Evolutionary conservation across 2,113 vertebrate genomes (phyloP), one percentile per base, ranked within the genome.

Genomic region (Osmerus mordax): DNA sequence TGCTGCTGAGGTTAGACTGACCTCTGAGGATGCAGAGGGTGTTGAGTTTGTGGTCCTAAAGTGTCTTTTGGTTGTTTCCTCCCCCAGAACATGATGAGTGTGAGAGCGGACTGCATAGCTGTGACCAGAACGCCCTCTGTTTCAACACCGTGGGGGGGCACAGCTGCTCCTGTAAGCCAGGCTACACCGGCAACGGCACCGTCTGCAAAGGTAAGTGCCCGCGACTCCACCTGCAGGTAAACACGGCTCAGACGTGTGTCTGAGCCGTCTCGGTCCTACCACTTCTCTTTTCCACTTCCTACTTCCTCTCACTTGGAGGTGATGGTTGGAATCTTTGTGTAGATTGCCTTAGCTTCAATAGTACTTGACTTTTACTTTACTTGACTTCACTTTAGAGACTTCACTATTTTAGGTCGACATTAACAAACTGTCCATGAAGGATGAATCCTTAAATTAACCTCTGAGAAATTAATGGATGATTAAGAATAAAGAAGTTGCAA

Each of bases 61-160:
- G 29, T 41, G 28, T 12, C 3, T 28, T 70, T 3, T 67, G 6
- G 74, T 59, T 77, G 65, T 77, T 56, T 51, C 32, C 80, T 58
- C 70, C 63, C 59, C 15, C 80, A 99, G 97, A 99, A 89, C 96
- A 98, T 3, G 96, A 99, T 0, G 97, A 99, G 82, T 99, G 97
- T 65, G 62, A 91, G 85, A 97, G 94, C 25, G 95, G 96, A 69
- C 94, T 96, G 73, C 96, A 99, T 91, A 96, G 87, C 88, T 99
- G 97, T 54, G 95, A 99, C 70, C 93, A 96, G 77, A 98, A 99
- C 0, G 97, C 97, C 0, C 81, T 99, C 54, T 99, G 97, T 82
- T 98, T 98, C 86, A 99, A 98, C 88, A 98, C 95, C 0, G 95
- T 99, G 0, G 96, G 96, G 61, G 96, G 97, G 12, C 96, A 99